Conservation (phyloP, 2,113 vertebrate genomes). For the Poecilia latipinna region DNA sequence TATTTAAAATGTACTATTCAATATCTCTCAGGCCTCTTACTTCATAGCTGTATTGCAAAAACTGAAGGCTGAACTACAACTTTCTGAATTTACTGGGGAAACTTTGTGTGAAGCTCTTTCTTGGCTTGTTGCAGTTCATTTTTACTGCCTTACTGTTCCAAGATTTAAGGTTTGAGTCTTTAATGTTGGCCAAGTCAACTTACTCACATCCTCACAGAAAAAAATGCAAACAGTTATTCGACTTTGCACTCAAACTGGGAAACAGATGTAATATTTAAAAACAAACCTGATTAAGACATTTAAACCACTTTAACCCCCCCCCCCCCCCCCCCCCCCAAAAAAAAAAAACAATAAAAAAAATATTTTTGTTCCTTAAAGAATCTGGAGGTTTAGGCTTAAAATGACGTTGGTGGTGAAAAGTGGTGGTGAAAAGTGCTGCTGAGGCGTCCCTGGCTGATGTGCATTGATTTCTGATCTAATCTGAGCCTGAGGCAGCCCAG, state of each 20-base stretch:
- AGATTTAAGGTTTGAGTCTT: not conserved
- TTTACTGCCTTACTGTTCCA: not conserved
- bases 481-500: conserved; percentile 31
- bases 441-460: conserved; percentile 28
- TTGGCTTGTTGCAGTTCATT: conserved; percentile 6
- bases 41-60: not conserved
- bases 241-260: not conserved
- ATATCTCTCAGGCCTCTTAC: not conserved
- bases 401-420: conserved; percentile 43
- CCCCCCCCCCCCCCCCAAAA: too few relatives aligned
- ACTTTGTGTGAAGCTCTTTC: not conserved
- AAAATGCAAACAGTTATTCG: conserved; percentile 19
- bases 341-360: too few relatives aligned
- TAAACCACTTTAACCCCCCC: conserved; percentile 2
- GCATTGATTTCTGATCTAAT: conserved; percentile 66
- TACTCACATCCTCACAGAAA: not conserved
- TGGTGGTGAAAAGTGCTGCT: conserved; percentile 40
- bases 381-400: conserved; percentile 35
- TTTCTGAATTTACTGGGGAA: conserved; percentile 3
- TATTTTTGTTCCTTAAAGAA: conserved; percentile 22
- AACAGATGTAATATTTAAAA: not conserved
- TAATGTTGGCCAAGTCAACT: not conserved
- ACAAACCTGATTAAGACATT: not conserved
- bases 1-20: not conserved
- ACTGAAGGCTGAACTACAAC: conserved; percentile 4